Base-by-base conservation (phyloP, 2,797 vertebrate species). In the Trachops cirrhosus region DNA sequence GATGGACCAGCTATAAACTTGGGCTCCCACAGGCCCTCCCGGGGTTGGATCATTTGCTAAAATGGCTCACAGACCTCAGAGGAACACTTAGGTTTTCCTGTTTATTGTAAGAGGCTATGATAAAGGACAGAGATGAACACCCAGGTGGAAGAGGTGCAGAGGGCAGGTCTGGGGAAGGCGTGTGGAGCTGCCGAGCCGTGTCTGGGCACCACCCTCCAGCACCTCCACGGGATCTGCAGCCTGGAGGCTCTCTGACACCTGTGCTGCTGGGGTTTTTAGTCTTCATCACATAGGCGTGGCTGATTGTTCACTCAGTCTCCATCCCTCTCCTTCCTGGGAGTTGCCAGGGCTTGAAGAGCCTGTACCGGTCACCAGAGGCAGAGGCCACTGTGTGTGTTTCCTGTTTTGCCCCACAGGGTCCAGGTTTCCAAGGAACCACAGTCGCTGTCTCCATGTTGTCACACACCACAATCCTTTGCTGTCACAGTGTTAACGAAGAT, bases 381-480 rank as follows among this genome's bases (percentile, higher is more conserved):
- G 84, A 73, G 52, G 4, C 54, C 52, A 22, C 3, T 9, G 9
- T 14, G 9, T 59, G 0, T 12, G 3, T 22, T 54, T 48, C 9
- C 21, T n/a, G 6, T 14, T 86, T 29, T 34, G 22, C 0, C 9
- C 9, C 24, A 0, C 14, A 14, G 0, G 2, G 18, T 52, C 59
- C 50, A 62, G 4, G 62, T 75, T 68, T 75, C 74, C 3, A 0
- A 29, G 54, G 54, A 10, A 9, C 6, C 5, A 18, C 9, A 62
- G 32, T 37, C 59, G 1, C 29, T 32, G 7, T 91, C 64, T 67
- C 1, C 15, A 1, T 32, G 24, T 34, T 7, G 2, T 59, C 34
- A 2, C 2, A 0, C 1, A 1, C 18, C 48, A 29, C 29, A 0
- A 3, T 57, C 29, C 24, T 80, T 34, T 70, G 14, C 0, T 5